These are phyloP conservation scores for Charadrius vociferus DNA, from an alignment of 2,113 vertebrate species.

Conservation along the genomic window DNA sequence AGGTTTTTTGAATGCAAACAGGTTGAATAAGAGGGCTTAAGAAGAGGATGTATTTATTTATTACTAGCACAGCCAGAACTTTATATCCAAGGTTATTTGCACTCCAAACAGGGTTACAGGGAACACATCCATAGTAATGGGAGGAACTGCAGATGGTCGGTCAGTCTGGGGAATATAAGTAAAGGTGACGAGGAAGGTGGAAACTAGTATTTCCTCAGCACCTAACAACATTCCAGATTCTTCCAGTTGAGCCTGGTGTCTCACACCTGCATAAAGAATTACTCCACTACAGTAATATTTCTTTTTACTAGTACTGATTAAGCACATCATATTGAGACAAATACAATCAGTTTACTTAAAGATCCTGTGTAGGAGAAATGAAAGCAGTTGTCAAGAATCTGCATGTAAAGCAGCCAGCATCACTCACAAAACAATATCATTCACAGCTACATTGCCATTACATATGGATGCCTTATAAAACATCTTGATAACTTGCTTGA, in stretches of 20 bases:
- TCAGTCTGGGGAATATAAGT: neutral
- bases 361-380: neutral
- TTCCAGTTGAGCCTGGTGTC: accelerated
- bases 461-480: neutral
- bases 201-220: neutral
- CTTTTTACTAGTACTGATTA: neutral
- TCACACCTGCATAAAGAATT: neutral
- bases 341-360: neutral
- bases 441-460: neutral
- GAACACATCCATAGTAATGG: neutral
- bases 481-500: neutral
- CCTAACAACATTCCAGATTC: neutral
- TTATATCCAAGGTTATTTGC: neutral
- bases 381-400: neutral
- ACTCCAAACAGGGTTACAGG: neutral
- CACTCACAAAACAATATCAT: neutral
- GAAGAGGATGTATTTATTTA: neutral
- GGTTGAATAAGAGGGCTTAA: neutral
- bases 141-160: neutral
- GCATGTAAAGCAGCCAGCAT: neutral
- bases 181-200: neutral
- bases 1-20: neutral
- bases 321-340: neutral
- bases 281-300: neutral
- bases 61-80: neutral